Evolutionary conservation across 2,888 invertebrate species (phyloP).

Genomic region (Drosophila nr. medialis): DNA sequence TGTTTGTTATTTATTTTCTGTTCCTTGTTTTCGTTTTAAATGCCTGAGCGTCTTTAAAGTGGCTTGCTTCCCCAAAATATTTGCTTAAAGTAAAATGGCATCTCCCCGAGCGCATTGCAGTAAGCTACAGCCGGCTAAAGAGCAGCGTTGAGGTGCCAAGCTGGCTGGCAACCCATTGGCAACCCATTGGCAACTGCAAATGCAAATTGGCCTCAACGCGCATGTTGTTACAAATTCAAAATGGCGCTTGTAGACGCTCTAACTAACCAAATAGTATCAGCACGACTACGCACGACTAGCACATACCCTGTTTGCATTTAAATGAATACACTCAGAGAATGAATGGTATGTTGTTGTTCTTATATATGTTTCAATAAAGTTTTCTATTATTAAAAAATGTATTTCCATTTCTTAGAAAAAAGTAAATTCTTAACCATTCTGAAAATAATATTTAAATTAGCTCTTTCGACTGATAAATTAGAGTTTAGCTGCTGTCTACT

Average conservation of each 20-base stretch:
- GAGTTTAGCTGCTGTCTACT: not conserved
- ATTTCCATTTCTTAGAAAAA: not conserved
- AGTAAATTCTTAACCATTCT: not conserved
- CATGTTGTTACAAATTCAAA: constrained; percentile 81
- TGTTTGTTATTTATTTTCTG: constrained; percentile 37
- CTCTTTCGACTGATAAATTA: not conserved
- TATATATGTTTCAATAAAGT: not conserved
- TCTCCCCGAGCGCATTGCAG: constrained; percentile 42
- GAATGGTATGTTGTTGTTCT: not conserved
- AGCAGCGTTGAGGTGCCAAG: constrained; percentile 14
- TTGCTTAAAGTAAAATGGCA: constrained; percentile 65
- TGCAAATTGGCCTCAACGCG: constrained; percentile 76
- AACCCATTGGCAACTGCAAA: constrained; percentile 68
- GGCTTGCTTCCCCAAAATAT: constrained; percentile 9
- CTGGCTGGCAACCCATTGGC: constrained; percentile 3
- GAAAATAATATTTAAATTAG: not conserved
- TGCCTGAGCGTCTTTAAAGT: constrained; percentile 37
- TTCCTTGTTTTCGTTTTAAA: constrained; percentile 9
- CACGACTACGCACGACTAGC: constrained; percentile 1
- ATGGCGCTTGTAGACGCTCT: constrained; percentile 60
- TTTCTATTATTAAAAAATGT: not conserved
- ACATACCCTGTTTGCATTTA: not conserved
- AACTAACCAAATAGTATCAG: constrained; percentile 66
- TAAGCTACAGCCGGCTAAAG: constrained; percentile 26
- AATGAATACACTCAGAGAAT: not conserved